These are phyloP conservation scores for Stenurella melanura DNA, from an alignment of 2,888 invertebrate genomes.

Conservation along the genomic window DNA sequence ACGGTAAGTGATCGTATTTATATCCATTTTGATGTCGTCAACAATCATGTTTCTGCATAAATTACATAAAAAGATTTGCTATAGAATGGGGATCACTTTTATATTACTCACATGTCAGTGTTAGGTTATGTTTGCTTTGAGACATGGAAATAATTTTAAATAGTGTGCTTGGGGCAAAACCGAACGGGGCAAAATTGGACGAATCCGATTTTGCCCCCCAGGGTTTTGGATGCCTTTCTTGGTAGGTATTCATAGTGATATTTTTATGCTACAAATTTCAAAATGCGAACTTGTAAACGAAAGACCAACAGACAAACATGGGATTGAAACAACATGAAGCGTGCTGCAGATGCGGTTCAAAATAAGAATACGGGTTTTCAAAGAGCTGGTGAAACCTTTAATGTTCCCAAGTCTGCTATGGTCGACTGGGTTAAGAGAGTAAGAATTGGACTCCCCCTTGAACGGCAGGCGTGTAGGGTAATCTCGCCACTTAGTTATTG, in stretches of 20 bases:
- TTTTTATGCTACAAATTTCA: too few relatives aligned
- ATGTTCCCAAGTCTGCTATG: slow-evolving; percentile 7
- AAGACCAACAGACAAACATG: neutral
- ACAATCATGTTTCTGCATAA: too few relatives aligned
- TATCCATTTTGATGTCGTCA: neutral
- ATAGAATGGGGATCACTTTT: neutral
- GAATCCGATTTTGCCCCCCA: neutral
- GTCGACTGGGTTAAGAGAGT: slow-evolving; percentile 19
- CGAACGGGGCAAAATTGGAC: neutral
- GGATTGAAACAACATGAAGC: neutral
- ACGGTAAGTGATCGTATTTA: neutral
- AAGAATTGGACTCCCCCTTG: slow-evolving; percentile 15
- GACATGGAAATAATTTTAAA: neutral
- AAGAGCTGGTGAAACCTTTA: neutral
- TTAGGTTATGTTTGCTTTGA: neutral
- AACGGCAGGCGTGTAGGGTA: slow-evolving; percentile 13
- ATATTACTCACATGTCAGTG: neutral
- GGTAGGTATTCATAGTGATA: too few relatives aligned
- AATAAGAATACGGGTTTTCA: neutral
- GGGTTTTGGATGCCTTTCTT: neutral
- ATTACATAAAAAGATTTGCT: neutral
- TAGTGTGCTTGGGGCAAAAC: neutral
- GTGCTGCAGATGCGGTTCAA: neutral
- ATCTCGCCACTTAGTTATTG: neutral
- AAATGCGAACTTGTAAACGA: neutral